phyloP scores from a whole-genome alignment of 2,797 vertebrate species.

The Sebastes minor region DNA sequence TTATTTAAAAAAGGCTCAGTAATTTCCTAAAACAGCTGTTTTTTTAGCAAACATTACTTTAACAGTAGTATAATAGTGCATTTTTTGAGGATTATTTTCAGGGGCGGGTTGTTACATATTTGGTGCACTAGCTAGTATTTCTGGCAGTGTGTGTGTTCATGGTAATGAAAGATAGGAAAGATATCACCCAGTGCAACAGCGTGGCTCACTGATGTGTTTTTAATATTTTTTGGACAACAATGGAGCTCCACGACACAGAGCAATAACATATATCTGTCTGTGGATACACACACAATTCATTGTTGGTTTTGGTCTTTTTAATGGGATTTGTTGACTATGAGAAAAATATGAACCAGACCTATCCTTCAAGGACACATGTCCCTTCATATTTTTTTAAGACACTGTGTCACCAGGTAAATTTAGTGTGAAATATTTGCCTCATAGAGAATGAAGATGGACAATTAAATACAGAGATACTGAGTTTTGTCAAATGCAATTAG shows the following conservation, averaged over 20 bases:
- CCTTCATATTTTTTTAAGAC: background rate
- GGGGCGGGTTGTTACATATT: background rate
- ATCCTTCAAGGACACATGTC: background rate
- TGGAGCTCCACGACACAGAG: background rate
- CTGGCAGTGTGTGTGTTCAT: background rate
- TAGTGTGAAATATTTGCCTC: background rate
- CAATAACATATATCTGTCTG: background rate
- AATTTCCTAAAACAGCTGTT: background rate
- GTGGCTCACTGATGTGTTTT: background rate
- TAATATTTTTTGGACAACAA: background rate
- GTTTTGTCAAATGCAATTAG: rapidly evolving
- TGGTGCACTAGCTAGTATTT: background rate
- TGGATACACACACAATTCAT: background rate
- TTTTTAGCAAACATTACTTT: background rate
- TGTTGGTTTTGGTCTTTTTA: background rate
- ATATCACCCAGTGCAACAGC: background rate
- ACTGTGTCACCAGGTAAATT: background rate
- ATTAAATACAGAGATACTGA: background rate
- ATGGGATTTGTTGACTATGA: background rate
- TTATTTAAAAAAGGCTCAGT: too few relatives aligned
- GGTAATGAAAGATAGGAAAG: background rate
- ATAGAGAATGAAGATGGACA: background rate
- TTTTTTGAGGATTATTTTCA: background rate
- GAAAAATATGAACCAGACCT: background rate
- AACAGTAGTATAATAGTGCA: background rate